Percentiles rank a stretch among this genome's conserved stretches.
phyloP scores from a whole-genome alignment of 2,113 vertebrate genomes.

The Piaya cayana region DNA sequence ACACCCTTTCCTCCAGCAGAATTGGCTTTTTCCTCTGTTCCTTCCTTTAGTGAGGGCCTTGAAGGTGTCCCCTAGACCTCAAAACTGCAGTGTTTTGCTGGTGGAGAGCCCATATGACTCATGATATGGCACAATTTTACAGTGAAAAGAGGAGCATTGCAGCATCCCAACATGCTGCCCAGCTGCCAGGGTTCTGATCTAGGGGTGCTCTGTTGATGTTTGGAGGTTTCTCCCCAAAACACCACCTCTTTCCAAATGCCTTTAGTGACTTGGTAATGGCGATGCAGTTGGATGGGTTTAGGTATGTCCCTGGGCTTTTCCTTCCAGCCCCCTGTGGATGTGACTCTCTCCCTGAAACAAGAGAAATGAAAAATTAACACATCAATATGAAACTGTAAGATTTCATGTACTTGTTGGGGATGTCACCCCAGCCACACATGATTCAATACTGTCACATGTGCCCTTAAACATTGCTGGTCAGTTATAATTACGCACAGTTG shows the following conservation, averaged over 20 bases:
- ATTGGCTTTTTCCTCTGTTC: neutral
- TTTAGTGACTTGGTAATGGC: neutral
- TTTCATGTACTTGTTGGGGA: neutral
- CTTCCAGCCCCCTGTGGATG: neutral
- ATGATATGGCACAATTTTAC: rapidly evolving
- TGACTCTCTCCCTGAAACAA: neutral
- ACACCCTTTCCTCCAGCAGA: neutral
- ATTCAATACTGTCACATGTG: neutral
- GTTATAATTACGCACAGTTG: neutral
- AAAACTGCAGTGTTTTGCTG: neutral
- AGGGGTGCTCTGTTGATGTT: neutral
- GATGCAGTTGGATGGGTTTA: neutral
- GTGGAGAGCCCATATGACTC: rapidly evolving
- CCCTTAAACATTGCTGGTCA: neutral
- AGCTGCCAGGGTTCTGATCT: neutral
- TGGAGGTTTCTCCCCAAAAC: neutral
- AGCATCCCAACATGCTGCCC: neutral
- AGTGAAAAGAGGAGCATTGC: neutral
- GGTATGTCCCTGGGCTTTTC: neutral
- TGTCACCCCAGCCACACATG: neutral
- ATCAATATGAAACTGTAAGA: neutral
- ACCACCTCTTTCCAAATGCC: neutral
- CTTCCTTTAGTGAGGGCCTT: neutral
- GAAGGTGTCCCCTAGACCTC: neutral
- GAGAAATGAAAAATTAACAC: neutral